Percentiles rank a stretch among this genome's conserved stretches.
Evolutionary conservation across 2,113 vertebrate species (phyloP).

Genomic region (Trichechus manatus): DNA sequence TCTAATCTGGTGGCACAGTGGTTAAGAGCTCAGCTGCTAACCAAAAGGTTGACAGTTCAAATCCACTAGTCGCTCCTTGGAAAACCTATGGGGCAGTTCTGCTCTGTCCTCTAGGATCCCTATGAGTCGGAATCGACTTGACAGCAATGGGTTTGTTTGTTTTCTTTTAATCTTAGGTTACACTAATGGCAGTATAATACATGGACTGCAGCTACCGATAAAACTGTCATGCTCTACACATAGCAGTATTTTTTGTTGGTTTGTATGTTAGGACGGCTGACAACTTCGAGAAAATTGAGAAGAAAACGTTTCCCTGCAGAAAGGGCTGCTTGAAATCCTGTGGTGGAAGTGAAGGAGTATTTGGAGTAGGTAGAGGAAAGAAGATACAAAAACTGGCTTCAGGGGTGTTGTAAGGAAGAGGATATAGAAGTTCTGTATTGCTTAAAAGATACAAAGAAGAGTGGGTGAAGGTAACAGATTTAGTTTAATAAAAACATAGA

Average conservation of each 20-base stretch:
- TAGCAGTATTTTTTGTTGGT: background rate
- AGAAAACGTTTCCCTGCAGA: background rate
- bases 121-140: too few species aligned
- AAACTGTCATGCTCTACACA: background rate
- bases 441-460: background rate
- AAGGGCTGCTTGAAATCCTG: background rate
- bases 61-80: too few species aligned
- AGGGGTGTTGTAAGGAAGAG: background rate
- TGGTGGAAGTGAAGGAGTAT: background rate
- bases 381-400: background rate
- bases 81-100: too few species aligned
- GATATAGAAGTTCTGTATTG: background rate
- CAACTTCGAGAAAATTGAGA: background rate
- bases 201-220: background rate
- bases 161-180: background rate
- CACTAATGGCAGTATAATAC: background rate
- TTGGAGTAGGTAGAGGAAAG: background rate
- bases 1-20: background rate
- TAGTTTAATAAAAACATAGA: slow-evolving; percentile 5
- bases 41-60: too few species aligned
- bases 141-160: too few species aligned
- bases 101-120: too few species aligned
- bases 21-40: too few species aligned
- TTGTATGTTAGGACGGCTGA: background rate
- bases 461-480: background rate